Evolutionary conservation across 2,113 vertebrate genomes (phyloP).

Genomic region (Ibidorhyncha struthersii): DNA sequence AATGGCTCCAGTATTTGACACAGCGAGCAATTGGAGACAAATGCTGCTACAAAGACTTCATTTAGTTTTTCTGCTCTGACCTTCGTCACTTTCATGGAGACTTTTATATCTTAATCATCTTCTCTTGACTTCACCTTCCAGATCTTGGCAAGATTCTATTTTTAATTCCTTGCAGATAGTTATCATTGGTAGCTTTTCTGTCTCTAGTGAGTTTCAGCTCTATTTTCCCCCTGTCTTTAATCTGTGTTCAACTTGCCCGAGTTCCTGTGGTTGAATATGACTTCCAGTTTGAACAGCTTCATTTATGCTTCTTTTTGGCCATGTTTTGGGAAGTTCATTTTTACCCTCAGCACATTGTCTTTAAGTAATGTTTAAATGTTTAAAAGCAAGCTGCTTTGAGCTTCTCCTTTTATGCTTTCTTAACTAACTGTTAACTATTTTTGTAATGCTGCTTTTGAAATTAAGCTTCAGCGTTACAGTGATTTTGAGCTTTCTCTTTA

Average conservation of each 20-base stretch:
- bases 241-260: not conserved
- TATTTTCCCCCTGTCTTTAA: not conserved
- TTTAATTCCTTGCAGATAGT: not conserved
- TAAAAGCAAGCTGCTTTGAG: not conserved
- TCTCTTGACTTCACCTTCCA: not conserved
- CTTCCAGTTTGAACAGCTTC: not conserved
- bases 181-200: not conserved
- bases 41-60: not conserved
- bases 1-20: not conserved
- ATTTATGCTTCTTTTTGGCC: not conserved
- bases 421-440: not conserved
- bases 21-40: not conserved
- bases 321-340: not conserved
- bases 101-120: not conserved
- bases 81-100: not conserved
- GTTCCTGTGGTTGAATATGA: not conserved
- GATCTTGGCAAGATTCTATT: slow-evolving; percentile 9
- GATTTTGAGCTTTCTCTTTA: not conserved
- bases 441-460: not conserved
- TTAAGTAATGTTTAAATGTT: not conserved
- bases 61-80: not conserved
- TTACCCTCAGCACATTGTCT: not conserved
- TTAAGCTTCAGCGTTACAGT: not conserved
- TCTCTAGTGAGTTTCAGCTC: not conserved
- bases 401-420: not conserved